Evolutionary conservation across 92 coral and sea anemone species (phyloP), one percentile per base, ranked within the genome.

Genomic region (Parazoanthus darwini): DNA sequence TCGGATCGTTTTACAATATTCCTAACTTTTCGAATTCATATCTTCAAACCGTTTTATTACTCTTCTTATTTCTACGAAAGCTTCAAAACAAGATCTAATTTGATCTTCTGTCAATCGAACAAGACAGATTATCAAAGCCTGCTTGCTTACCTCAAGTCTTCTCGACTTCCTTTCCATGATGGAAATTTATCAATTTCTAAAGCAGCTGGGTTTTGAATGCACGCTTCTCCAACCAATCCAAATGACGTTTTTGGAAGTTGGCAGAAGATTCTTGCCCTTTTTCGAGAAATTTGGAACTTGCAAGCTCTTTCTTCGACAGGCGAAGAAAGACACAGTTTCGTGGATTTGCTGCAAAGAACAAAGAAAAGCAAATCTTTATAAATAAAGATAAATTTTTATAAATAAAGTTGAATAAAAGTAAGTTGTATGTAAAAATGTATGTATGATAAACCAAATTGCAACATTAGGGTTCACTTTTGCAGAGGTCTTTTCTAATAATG

Each of bases 241-340:
- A 90, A 35, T 43, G 78, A 68, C 37, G 79, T 90, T 59, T 90
- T 90, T 16, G 90, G 92, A 82, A 90, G 81, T 35, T 90, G 87
- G n/a, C 92, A 90, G 77, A 86, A 65, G 11, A 90, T 79, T 29
- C 42, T 88, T 38, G 85, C 54, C 15, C 81, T 82, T 35, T 82
- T 74, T 16, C 74, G 54, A 18, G 85, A 82, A 2, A 90, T 7
- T 16, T 82, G 90, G 59, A 90, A 46, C 35, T 26, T 44, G 66
- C 82, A 23, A 39, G n/a, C 1, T n/a, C 10, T 9, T 44, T 79
- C 66, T n/a, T 79, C 82, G 29, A 79, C 39, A 48, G 82, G 82
- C 8, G 82, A 44, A 1, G 82, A 79, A 3, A 79, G 67, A 25
- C 16, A 48, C 39, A 79, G 66, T 79, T 25, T 79, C 23, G 67